phyloP scores from a whole-genome alignment of 2,113 vertebrate genomes.

The Chrysemys picta region DNA sequence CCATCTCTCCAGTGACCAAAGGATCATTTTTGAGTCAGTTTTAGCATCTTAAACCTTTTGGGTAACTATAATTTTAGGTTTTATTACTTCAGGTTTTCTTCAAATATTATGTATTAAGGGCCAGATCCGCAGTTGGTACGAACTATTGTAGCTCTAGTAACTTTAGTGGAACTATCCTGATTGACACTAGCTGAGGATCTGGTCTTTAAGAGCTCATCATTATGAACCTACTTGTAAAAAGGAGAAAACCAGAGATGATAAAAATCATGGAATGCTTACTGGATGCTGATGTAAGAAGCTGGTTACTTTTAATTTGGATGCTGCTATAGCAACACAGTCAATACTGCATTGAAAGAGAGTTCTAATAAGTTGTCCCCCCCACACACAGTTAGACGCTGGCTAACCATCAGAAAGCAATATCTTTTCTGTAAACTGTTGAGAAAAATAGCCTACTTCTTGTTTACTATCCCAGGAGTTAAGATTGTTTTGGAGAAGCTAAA shows the following conservation, averaged over 20 bases:
- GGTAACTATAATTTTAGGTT: neutral
- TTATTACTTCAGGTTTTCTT: neutral
- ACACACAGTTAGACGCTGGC: neutral
- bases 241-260: neutral
- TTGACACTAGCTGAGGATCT: neutral
- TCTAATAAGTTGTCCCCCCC: neutral
- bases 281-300: neutral
- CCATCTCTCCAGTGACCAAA: neutral
- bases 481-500: neutral
- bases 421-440: neutral
- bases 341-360: neutral
- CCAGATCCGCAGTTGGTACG: neutral
- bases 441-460: neutral
- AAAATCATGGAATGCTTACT: neutral
- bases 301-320: neutral
- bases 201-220: neutral
- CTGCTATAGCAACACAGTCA: neutral
- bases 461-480: neutral
- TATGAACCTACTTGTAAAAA: neutral
- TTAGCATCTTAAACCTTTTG: neutral
- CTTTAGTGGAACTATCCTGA: neutral
- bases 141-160: neutral
- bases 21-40: neutral
- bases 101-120: neutral
- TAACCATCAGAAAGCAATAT: neutral